phyloP scores from a whole-genome alignment of 2,113 vertebrate species.

The Galeopterus variegatus region DNA sequence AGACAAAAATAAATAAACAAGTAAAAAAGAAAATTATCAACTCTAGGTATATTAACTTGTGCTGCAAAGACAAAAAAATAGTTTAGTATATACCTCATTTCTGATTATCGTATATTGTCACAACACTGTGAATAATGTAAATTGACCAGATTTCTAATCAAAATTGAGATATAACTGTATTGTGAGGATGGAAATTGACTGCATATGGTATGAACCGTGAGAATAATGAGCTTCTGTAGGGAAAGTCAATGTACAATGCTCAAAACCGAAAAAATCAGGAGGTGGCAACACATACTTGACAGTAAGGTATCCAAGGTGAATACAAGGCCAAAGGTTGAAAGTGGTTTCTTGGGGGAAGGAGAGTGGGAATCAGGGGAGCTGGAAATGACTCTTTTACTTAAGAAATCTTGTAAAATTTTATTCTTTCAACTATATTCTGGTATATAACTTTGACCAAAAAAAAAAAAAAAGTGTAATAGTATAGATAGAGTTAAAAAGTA shows the following conservation, averaged over 20 bases:
- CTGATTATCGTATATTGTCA: neutral
- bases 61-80: neutral
- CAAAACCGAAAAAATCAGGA: neutral
- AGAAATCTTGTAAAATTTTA: neutral
- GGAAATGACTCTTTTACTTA: neutral
- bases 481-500: neutral
- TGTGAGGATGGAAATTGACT: neutral
- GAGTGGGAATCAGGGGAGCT: neutral
- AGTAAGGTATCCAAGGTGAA: neutral
- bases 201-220: neutral
- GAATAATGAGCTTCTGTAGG: neutral
- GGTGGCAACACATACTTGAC: neutral
- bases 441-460: neutral
- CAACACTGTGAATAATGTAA: neutral
- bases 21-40: conserved; percentile 41
- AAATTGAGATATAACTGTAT: neutral
- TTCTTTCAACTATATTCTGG: neutral
- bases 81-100: neutral
- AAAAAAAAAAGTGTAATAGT: neutral
- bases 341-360: neutral
- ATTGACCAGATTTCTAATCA: neutral
- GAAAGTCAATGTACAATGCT: neutral
- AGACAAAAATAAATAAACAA: conserved; percentile 23
- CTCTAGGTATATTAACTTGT: neutral
- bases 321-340: neutral